phyloP scores from a whole-genome alignment of 2,113 vertebrate species.

The rabbit (Oryctolagus cuniculus) region DNA sequence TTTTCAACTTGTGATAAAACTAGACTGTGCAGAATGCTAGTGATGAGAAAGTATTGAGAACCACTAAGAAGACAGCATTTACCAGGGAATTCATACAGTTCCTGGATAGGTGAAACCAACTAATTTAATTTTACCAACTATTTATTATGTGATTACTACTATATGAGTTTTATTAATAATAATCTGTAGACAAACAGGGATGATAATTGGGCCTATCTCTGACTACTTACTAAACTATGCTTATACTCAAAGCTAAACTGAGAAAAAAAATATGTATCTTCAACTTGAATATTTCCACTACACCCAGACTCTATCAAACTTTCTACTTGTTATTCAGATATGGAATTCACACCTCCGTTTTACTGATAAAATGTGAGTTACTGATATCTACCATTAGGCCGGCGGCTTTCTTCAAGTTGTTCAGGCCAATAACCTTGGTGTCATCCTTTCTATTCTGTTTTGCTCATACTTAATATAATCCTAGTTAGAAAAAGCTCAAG shows the following conservation, averaged over 20 bases:
- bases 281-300: not conserved
- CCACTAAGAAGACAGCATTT: not conserved
- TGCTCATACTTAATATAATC: not conserved
- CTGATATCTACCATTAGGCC: not conserved
- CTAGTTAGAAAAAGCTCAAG: not conserved
- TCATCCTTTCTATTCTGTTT: not conserved
- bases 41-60: not conserved
- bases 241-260: not conserved
- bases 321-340: not conserved
- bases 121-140: not conserved
- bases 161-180: not conserved
- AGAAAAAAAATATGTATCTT: not conserved
- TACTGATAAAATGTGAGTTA: not conserved
- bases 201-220: not conserved
- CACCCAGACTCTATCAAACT: not conserved
- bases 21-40: not conserved
- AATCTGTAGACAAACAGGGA: not conserved
- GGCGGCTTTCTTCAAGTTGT: not conserved
- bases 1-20: not conserved
- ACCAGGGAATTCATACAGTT: not conserved
- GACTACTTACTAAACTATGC: not conserved
- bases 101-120: not conserved
- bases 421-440: not conserved
- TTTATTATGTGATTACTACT: not conserved
- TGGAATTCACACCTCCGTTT: not conserved